A percentile compares a stretch with the other conserved stretches of the same genome.
Evolutionary conservation across 1,140 invertebrate genomes (phyloP).

Genomic region (Eciton burchellii): DNA sequence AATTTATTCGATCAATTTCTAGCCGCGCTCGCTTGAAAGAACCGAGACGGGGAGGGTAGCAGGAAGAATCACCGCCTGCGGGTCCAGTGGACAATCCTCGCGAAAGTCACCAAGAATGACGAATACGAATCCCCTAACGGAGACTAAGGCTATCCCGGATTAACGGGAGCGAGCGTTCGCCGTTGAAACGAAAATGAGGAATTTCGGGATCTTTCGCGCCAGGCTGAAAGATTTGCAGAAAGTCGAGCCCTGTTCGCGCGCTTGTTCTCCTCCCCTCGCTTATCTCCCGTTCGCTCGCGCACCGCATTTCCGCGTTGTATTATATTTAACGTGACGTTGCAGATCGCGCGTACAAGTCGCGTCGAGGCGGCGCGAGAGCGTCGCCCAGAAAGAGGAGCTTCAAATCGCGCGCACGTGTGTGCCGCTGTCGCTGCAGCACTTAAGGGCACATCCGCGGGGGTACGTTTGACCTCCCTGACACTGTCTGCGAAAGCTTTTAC

Average conservation of each 20-base stretch:
- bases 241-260: no score
- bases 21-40: slow-evolving; percentile 10
- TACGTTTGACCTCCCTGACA: slow-evolving; percentile 69
- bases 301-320: slow-evolving; percentile 2
- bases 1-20: slow-evolving; percentile 76
- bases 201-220: no score
- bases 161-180: no score
- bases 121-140: not conserved
- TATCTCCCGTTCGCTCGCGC: no score
- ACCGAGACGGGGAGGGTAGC: not conserved
- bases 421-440: not conserved
- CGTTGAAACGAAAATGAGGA: no score
- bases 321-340: slow-evolving; percentile 21
- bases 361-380: not conserved
- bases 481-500: slow-evolving; percentile 74
- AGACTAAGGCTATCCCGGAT: no score
- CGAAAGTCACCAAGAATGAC: not conserved
- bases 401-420: slow-evolving; percentile 26
- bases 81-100: not conserved
- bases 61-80: slow-evolving; percentile 1
- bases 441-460: slow-evolving; percentile 42
- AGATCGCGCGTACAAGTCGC: no score
- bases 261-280: not conserved
- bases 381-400: not conserved
- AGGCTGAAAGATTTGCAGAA: no score